A percentile compares a stretch with the other conserved stretches of the same genome.
Conservation (phyloP, 2,888 invertebrate species). For the Phymatocera aterrima region DNA sequence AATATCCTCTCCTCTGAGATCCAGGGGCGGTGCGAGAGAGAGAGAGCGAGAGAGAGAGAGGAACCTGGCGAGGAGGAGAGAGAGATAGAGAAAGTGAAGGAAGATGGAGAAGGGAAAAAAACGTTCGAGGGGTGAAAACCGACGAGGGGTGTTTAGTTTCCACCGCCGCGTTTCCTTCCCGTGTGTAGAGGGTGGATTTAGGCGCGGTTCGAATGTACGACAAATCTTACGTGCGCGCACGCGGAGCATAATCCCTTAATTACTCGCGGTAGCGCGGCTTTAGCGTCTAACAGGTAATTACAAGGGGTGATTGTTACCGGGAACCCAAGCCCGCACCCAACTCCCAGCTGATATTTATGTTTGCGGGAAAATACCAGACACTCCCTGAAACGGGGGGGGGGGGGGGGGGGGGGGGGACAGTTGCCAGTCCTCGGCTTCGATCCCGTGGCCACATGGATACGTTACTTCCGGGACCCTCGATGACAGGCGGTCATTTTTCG, state of each 20-base stretch:
- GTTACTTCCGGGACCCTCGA: conserved; percentile 15
- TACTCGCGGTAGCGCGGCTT: conserved; percentile 53
- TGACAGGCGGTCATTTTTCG: conserved; percentile 11
- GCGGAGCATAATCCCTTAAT: conserved; percentile 62
- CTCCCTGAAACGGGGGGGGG: neutral
- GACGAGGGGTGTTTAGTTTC: neutral
- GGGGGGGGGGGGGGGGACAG: conserved; percentile 55
- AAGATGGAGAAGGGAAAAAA: neutral
- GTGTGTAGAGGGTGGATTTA: neutral
- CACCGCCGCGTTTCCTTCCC: neutral
- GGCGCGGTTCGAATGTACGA: conserved; percentile 47
- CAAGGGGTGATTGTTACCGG: conserved; percentile 57
- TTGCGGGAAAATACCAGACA: conserved; percentile 54
- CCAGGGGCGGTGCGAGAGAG: neutral
- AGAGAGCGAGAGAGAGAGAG: too few relatives aligned
- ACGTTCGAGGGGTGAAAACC: neutral
- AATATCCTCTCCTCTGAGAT: conserved; percentile 13
- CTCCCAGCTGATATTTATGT: conserved; percentile 59
- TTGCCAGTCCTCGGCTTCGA: conserved; percentile 43
- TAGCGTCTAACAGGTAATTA: conserved; percentile 58
- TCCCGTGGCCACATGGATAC: neutral
- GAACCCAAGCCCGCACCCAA: conserved; percentile 47
- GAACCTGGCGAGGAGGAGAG: neutral
- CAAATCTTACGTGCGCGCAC: conserved; percentile 60
- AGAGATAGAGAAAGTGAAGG: neutral